These are phyloP conservation scores for Ammospiza caudacuta DNA, from an alignment of 2,113 vertebrate genomes.

Conservation along the genomic window DNA sequence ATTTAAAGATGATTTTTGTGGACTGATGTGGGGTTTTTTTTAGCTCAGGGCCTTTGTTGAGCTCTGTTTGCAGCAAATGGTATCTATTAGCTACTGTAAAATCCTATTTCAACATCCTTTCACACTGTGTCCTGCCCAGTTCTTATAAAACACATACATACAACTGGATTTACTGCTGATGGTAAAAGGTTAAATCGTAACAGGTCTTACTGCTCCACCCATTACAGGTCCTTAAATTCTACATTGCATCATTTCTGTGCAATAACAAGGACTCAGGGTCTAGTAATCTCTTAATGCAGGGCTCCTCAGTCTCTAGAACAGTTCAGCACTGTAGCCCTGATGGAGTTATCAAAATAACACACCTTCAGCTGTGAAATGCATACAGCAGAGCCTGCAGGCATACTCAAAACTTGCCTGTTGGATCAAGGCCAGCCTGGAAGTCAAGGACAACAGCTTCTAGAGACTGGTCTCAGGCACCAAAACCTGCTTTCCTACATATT, in stretches of 20 bases:
- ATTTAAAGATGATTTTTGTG: slow-evolving; percentile 20
- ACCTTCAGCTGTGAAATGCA: not conserved
- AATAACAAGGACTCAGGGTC: not conserved
- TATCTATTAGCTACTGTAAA: slow-evolving; percentile 41
- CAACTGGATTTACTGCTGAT: not conserved
- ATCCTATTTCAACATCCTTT: not conserved
- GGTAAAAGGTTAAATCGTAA: slow-evolving; percentile 8
- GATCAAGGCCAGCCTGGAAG: not conserved
- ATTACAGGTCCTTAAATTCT: not conserved
- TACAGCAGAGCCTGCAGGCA: not conserved
- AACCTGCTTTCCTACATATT: not conserved
- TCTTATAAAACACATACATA: not conserved
- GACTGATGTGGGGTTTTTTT: not conserved
- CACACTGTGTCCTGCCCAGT: not conserved
- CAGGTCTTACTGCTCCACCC: not conserved
- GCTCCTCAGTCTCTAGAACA: not conserved
- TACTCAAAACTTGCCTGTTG: not conserved
- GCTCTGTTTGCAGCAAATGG: not conserved
- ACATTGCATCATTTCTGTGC: not conserved
- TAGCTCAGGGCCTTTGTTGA: not conserved
- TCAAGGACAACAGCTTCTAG: not conserved
- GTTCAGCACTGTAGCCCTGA: not conserved
- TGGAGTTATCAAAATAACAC: not conserved
- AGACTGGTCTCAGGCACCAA: not conserved
- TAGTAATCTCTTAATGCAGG: not conserved